Percentiles rank a stretch among this genome's conserved stretches.
phyloP scores from a whole-genome alignment of 2,797 vertebrate species.

The Spinus pinus region DNA sequence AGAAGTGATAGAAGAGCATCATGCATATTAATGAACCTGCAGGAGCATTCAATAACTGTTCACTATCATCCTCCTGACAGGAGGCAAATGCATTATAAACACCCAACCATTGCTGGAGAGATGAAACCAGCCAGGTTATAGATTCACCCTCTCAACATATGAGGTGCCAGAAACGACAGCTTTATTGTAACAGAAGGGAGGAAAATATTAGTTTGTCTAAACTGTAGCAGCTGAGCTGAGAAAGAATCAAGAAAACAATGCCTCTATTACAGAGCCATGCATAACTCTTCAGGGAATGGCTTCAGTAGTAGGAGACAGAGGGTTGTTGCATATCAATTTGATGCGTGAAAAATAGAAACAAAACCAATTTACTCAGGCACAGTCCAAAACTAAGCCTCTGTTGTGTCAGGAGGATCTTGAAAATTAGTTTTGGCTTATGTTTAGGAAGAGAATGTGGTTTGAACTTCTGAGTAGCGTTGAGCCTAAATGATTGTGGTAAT shows the following conservation, averaged over 20 bases:
- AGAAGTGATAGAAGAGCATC: constrained; percentile 38
- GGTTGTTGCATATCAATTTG: constrained; percentile 43
- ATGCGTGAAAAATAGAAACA: constrained; percentile 36
- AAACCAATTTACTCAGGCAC: constrained; percentile 3
- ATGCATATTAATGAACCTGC: constrained; percentile 48
- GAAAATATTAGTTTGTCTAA: constrained; percentile 57
- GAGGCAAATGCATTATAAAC: constrained; percentile 58
- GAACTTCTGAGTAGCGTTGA: not conserved
- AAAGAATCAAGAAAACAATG: constrained; percentile 47
- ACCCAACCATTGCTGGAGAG: constrained; percentile 28
- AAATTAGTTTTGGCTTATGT: constrained; percentile 26
- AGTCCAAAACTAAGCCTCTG: constrained; percentile 1
- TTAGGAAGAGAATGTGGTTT: not conserved
- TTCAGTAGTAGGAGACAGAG: constrained; percentile 15
- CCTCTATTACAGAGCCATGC: constrained; percentile 21
- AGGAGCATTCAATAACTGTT: constrained; percentile 45
- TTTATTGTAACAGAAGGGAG: constrained; percentile 41
- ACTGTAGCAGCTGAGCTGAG: constrained; percentile 42
- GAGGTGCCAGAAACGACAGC: constrained; percentile 35
- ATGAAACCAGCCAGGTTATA: constrained; percentile 35
- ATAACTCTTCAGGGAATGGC: constrained; percentile 46
- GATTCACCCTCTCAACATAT: constrained; percentile 46
- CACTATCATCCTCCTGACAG: constrained; percentile 53
- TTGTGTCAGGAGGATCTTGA: constrained; percentile 5
- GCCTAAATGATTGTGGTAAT: constrained; percentile 4